Base-by-base conservation (phyloP, 2,797 vertebrate genomes). In the Echiichthys vipera region DNA sequence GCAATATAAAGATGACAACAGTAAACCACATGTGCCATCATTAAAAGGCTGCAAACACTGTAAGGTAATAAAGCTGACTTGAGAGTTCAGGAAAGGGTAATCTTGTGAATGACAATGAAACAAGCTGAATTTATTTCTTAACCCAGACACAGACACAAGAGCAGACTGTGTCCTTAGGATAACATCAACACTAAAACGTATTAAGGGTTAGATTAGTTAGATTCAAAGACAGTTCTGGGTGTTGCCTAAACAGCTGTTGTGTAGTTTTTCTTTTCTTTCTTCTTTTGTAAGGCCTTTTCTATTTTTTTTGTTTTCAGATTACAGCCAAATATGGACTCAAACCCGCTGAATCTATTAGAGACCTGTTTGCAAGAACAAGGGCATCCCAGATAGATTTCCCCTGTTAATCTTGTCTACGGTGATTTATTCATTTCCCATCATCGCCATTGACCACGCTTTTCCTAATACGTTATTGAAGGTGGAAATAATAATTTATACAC, bases 71-170 rank as follows among this genome's bases (percentile, higher is more conserved):
- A 32, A 20, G 3, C 14, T 40, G n/a, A 22, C 15, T 40, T 36
- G 13, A 30, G 9, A 45, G 7, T 14, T 27, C 40, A 59, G 25
- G 18, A 27, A 29, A 40, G 5, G 18, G 32, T n/a, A 1, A 36
- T 57, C 24, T 34, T 17, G 47, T 24, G 20, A 42, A 57, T 57
- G 6, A 57, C 27, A 61, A 22, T 57, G n/a, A 56, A 40, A 55
- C 18, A 49, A 49, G 37, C 3, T 45, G 29, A 12, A 17, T 63
- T 43, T 11, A n/a, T n/a, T n/a, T n/a, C n/a, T n/a, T n/a, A n/a
- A n/a, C n/a, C n/a, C n/a, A n/a, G n/a, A n/a, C 36, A 58, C 15
- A 22, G 17, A 17, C 32, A 67, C 61, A 77, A 71, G 51, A 54
- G 58, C 65, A 15, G 72, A 40, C 27, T 65, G 50, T 42, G 45